Base-by-base conservation (phyloP, 2,113 vertebrate species). In the Heterocephalus glaber region DNA sequence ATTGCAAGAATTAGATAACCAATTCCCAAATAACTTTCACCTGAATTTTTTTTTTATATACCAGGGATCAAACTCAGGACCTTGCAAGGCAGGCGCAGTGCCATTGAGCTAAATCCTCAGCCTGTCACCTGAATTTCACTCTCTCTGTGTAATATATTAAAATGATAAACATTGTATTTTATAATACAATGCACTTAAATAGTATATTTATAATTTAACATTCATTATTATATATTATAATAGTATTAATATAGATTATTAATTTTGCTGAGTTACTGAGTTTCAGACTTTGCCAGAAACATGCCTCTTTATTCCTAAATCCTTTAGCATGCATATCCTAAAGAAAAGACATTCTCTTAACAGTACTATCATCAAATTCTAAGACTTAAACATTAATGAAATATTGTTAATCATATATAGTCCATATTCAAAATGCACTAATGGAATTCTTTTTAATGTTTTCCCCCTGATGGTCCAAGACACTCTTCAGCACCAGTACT, bases 271-370 rank as follows among this genome's bases (percentile, higher is more conserved):
- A 84, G 17, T 66, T 60, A 86, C 2, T 60, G 16, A 68, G 33
- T 79, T 92, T 74, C 89, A 65, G 89, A 81, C 24, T 86, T 82
- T 89, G 5, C 65, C 38, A 80, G 81, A n/a, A 94, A 87, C 19
- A 81, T 56, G 47, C 68, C 10, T 3, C 9, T 88, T 82, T 63
- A 72, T 28, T 49, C 16, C 24, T 82, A 44, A 91, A 76, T 22
- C 44, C 19, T 66, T 92, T 28, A 66, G 33, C 14, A 49, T 30
- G 22, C 8, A 72, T 3, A 93, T 22, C 11, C 6, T 79, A 92
- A 66, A 52, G 76, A 89, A 65, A 92, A 11, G n/a, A 68, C 7
- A 49, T 61, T 66, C 10, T 76, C 35, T 66, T 84, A 94, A 58
- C n/a, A 90, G 4, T 44, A 52, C 20, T 61, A 60, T 6, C 49